phyloP scores from a whole-genome alignment of 2,113 vertebrate genomes.

The Myxocyprinus asiaticus region DNA sequence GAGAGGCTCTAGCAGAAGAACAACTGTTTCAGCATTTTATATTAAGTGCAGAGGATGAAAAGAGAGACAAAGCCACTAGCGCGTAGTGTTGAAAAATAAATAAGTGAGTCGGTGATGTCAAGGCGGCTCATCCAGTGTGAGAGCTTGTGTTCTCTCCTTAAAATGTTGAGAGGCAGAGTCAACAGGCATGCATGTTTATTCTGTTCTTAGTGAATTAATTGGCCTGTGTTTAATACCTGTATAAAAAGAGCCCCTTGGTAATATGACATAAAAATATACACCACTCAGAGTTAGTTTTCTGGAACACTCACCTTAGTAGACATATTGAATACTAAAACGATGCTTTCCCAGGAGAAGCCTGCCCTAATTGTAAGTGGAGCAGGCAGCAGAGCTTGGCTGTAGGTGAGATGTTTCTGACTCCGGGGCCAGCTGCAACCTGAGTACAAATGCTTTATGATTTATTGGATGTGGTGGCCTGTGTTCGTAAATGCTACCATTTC shows the following conservation, averaged over 20 bases:
- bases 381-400: conserved; percentile 42
- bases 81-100: conserved; percentile 48
- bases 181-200: conserved; percentile 46
- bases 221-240: conserved; percentile 45
- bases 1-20: conserved; percentile 53
- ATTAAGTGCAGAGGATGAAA: conserved; percentile 57
- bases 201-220: conserved; percentile 51
- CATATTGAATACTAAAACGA: conserved; percentile 42
- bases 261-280: conserved; percentile 59
- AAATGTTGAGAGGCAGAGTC: conserved; percentile 19
- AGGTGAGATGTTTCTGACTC: conserved; percentile 46
- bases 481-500: conserved; percentile 76
- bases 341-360: conserved; percentile 52
- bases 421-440: conserved; percentile 34
- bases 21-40: conserved; percentile 53
- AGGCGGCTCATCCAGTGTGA: conserved; percentile 11
- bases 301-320: conserved; percentile 36
- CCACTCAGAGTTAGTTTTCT: conserved; percentile 27
- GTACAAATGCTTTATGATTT: conserved; percentile 65
- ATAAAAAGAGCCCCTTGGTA: conserved; percentile 17
- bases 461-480: conserved; percentile 66
- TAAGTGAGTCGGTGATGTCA: conserved; percentile 41
- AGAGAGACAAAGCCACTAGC: conserved; percentile 45
- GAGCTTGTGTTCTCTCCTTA: conserved; percentile 33
- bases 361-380: conserved; percentile 59